phyloP scores from a whole-genome alignment of 1,140 invertebrate genomes.

The Rhopalosiphum padi region DNA sequence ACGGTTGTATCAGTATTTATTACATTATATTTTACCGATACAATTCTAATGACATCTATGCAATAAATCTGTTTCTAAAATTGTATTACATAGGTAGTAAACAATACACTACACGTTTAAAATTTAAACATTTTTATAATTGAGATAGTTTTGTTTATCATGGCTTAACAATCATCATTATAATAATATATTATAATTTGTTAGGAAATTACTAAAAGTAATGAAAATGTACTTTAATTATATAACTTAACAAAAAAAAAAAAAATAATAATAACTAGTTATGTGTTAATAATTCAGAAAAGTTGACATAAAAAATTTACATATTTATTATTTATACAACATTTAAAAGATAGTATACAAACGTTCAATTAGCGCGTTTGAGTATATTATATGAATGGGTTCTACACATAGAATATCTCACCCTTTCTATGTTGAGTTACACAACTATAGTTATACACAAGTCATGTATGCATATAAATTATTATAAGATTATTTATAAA shows the following conservation, averaged over 20 bases:
- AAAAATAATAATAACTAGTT: neutral
- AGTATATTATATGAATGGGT: neutral
- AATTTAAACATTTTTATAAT: neutral
- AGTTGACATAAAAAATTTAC: too few relatives aligned
- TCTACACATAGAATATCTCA: neutral
- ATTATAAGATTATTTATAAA: neutral
- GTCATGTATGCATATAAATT: neutral
- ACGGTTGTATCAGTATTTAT: too few relatives aligned
- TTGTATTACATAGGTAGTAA: neutral
- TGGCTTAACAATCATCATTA: neutral
- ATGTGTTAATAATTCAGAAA: neutral
- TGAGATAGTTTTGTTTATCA: neutral
- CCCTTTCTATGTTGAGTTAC: neutral
- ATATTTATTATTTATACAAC: too few relatives aligned
- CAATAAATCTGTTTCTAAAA: neutral
- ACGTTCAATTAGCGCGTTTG: neutral
- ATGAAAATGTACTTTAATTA: neutral
- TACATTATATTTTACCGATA: too few relatives aligned
- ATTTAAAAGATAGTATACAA: neutral
- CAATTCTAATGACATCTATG: neutral
- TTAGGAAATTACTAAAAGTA: neutral
- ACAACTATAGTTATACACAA: neutral
- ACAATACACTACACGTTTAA: neutral
- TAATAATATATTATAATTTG: neutral
- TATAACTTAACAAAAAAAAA: neutral